A percentile compares a stretch with the other conserved stretches of the same genome.
These are phyloP conservation scores for Microplitis demolitor DNA, from an alignment of 1,140 invertebrate species.

Conservation along the genomic window DNA sequence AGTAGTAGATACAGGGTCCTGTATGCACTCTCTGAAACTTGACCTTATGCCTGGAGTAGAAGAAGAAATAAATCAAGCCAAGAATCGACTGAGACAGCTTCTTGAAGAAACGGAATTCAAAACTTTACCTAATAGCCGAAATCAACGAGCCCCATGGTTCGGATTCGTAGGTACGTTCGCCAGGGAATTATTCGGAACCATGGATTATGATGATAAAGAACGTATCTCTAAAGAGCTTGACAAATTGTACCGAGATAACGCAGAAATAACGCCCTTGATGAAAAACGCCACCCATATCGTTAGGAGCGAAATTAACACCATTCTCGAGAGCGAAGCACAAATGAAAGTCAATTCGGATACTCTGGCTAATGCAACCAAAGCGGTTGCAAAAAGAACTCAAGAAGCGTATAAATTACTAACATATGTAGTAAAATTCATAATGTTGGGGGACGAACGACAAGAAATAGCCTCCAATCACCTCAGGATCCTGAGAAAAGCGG, in stretches of 20 bases:
- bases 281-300: background rate
- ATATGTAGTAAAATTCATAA: too few relatives aligned
- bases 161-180: background rate
- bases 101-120: background rate
- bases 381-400: too few relatives aligned
- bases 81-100: background rate
- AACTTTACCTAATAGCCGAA: background rate
- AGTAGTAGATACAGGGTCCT: background rate
- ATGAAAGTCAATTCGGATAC: too few relatives aligned
- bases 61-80: background rate
- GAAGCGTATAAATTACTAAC: too few relatives aligned
- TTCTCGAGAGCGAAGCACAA: background rate
- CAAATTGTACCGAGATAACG: background rate
- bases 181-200: background rate
- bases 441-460: too few relatives aligned
- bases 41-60: background rate
- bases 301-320: background rate
- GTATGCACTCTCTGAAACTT: background rate
- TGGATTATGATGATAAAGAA: slow-evolving; percentile 10
- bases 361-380: too few relatives aligned
- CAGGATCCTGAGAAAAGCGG: too few relatives aligned
- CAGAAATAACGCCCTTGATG: background rate
- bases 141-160: background rate
- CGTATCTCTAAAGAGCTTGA: background rate
- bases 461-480: too few relatives aligned